Percentiles rank a stretch among this genome's conserved stretches.
Conservation (phyloP, 2,797 vertebrate genomes). For the Erpetoichthys calabaricus region DNA sequence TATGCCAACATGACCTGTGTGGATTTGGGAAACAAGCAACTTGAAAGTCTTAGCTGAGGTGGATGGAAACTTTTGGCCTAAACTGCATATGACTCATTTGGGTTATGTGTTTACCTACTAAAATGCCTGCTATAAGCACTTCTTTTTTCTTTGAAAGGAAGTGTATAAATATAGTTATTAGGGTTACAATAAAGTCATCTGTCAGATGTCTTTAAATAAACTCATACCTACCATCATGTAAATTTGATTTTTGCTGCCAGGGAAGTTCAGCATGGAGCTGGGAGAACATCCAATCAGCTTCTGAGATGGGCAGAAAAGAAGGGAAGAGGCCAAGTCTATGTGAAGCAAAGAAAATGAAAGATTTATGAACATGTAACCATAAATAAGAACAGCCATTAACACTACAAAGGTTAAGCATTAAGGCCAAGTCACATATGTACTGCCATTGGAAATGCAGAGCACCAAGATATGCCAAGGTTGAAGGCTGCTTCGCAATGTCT, state of each 20-base stretch:
- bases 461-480: not conserved
- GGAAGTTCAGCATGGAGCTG: constrained; percentile 68
- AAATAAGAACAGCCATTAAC: not conserved
- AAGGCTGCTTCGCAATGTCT: not conserved
- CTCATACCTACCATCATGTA: constrained; percentile 42
- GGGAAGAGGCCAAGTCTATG: constrained; percentile 61
- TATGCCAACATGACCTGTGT: too few relatives aligned
- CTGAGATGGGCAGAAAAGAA: constrained; percentile 57
- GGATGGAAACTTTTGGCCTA: too few relatives aligned
- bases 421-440: not conserved
- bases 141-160: too few relatives aligned
- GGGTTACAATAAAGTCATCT: too few relatives aligned
- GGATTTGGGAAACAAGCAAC: too few relatives aligned
- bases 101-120: too few relatives aligned
- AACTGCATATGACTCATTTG: too few relatives aligned
- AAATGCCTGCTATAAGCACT: too few relatives aligned
- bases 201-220: too few relatives aligned
- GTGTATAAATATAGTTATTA: too few relatives aligned
- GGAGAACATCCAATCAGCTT: constrained; percentile 80
- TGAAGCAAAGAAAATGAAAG: not conserved
- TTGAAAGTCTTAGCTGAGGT: too few relatives aligned
- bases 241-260: constrained; percentile 79
- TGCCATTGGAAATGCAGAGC: not conserved
- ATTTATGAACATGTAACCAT: not conserved
- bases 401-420: not conserved